Percentiles rank a stretch among this genome's conserved stretches.
Evolutionary conservation across 2,888 invertebrate genomes (phyloP).

Genomic region (Bimastos eiseni): DNA sequence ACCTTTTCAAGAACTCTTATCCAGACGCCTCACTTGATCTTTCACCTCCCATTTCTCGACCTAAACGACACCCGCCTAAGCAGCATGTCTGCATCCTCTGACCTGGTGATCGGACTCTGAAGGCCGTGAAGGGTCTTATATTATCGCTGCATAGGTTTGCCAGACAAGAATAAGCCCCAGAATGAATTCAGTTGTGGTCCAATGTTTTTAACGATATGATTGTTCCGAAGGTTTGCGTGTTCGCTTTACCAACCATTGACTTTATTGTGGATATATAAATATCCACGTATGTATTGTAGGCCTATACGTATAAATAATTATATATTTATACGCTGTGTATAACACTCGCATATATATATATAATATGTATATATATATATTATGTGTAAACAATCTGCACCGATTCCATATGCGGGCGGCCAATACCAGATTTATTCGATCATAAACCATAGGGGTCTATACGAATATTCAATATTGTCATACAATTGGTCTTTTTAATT

Average conservation of each 20-base stretch:
- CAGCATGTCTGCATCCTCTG: too few relatives aligned
- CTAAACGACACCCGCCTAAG: too few relatives aligned
- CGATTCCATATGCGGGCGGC: too few relatives aligned
- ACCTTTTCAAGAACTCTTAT: too few relatives aligned
- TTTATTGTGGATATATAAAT: neutral
- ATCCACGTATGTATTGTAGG: too few relatives aligned
- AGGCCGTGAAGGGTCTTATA: neutral
- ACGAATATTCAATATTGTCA: too few relatives aligned
- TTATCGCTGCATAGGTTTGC: neutral
- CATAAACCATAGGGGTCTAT: too few relatives aligned
- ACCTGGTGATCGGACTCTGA: too few relatives aligned
- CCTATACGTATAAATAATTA: neutral
- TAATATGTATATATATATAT: neutral
- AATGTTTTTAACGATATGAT: neutral
- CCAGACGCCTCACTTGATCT: too few relatives aligned
- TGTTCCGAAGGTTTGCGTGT: neutral
- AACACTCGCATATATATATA: neutral
- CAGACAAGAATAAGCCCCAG: neutral
- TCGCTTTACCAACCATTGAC: neutral
- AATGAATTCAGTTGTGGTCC: neutral
- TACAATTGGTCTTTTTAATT: too few relatives aligned
- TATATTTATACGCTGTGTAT: neutral
- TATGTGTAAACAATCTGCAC: neutral
- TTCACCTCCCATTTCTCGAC: too few relatives aligned
- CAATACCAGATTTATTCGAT: too few relatives aligned